A percentile compares a stretch with the other conserved stretches of the same genome.
Evolutionary conservation across 2,888 invertebrate genomes (phyloP).

Genomic region (Coleophora flavipennella): DNA sequence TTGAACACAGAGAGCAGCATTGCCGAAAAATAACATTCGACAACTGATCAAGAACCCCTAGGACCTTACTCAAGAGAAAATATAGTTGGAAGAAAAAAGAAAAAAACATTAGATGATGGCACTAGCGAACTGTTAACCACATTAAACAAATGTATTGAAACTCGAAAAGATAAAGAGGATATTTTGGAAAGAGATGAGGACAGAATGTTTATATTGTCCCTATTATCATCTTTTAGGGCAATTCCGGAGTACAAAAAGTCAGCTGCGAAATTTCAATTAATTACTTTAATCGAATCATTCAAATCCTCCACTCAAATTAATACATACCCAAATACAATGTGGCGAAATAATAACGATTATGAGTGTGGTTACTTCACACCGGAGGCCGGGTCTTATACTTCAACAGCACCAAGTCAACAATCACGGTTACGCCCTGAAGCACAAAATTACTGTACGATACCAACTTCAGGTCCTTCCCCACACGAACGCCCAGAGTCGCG

Average conservation of each 20-base stretch:
- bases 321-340: not conserved
- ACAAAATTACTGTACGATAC: not conserved
- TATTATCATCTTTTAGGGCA: not conserved
- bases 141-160: not conserved
- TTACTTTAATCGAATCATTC: not conserved
- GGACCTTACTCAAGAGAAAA: not conserved
- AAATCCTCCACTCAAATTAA: not conserved
- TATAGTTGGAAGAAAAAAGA: not conserved
- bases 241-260: not conserved
- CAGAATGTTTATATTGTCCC: not conserved
- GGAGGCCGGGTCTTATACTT: not conserved
- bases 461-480: not conserved
- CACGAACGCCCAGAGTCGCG: not conserved
- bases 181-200: not conserved
- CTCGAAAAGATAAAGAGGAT: not conserved
- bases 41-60: not conserved
- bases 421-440: not conserved
- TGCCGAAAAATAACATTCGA: not conserved
- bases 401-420: not conserved
- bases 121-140: not conserved
- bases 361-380: not conserved
- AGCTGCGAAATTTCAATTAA: not conserved
- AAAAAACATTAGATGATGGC: not conserved
- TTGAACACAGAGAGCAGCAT: not conserved
- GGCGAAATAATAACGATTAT: not conserved